phyloP scores from a whole-genome alignment of 2,113 vertebrate species.

The Zapus hudsonius region DNA sequence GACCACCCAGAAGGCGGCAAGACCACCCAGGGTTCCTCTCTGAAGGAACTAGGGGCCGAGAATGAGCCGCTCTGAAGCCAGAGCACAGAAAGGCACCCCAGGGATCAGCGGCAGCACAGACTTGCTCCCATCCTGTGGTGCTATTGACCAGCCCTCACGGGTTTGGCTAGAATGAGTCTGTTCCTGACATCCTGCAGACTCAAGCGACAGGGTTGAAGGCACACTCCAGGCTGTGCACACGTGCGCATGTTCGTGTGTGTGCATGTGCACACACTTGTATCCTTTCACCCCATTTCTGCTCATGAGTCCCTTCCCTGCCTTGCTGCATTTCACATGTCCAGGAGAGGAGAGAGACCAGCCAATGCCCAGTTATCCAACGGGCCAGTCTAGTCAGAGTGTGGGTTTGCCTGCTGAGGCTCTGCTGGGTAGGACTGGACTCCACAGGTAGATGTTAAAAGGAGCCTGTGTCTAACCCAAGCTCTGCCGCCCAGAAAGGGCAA shows the following conservation, averaged over 20 bases:
- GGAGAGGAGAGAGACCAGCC: not conserved
- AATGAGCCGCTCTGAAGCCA: not conserved
- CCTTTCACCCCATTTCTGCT: not conserved
- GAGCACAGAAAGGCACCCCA: not conserved
- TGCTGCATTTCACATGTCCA: not conserved
- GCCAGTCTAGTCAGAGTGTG: not conserved
- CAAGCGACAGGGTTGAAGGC: not conserved
- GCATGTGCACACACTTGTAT: not conserved
- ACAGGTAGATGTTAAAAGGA: not conserved
- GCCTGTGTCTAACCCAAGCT: not conserved
- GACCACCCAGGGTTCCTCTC: not conserved
- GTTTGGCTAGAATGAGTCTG: not conserved
- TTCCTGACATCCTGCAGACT: not conserved
- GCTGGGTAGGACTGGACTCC: not conserved
- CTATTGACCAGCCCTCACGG: not conserved
- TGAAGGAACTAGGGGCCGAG: not conserved
- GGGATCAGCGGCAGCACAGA: not conserved
- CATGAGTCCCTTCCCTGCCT: not conserved
- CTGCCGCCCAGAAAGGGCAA: not conserved
- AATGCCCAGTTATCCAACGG: not conserved
- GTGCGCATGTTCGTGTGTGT: too few species aligned
- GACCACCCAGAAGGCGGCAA: too few species aligned
- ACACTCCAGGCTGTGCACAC: not conserved
- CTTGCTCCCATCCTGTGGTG: not conserved
- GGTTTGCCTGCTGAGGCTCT: not conserved